Percentiles rank a stretch among this genome's conserved stretches.
Evolutionary conservation across 2,797 vertebrate genomes (phyloP).

Genomic region (Sebastes steindachneri): DNA sequence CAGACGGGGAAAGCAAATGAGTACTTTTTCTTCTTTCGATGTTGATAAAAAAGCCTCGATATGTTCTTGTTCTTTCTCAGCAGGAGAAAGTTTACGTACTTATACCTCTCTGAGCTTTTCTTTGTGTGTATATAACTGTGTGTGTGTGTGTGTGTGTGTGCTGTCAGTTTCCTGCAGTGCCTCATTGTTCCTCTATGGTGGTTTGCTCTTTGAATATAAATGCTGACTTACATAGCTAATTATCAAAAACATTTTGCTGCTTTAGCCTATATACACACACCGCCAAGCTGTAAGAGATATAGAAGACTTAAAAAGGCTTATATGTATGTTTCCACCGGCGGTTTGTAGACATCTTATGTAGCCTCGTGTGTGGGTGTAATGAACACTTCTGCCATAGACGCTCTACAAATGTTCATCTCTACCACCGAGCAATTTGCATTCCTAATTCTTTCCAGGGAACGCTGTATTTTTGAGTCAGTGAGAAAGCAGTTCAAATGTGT

Average conservation of each 20-base stretch:
- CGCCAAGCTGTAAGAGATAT: neutral
- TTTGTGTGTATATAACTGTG: neutral
- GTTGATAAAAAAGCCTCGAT: slow-evolving; percentile 27
- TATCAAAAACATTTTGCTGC: neutral
- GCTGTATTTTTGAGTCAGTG: slow-evolving; percentile 1
- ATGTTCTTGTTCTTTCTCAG: slow-evolving; percentile 44
- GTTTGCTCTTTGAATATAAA: slow-evolving; percentile 29
- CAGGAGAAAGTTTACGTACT: slow-evolving; percentile 16
- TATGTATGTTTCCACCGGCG: neutral
- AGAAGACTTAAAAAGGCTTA: neutral
- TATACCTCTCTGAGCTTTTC: slow-evolving; percentile 6
- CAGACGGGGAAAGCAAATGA: slow-evolving; percentile 47
- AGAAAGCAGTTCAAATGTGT: slow-evolving; percentile 40
- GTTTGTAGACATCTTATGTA: slow-evolving; percentile 7
- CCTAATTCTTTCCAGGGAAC: slow-evolving; percentile 27
- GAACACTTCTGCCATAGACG: slow-evolving; percentile 5
- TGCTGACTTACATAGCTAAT: slow-evolving; percentile 26
- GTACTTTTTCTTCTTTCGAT: slow-evolving; percentile 25
- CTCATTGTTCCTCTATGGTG: slow-evolving; percentile 16
- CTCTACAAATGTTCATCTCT: neutral
- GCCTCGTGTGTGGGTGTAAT: slow-evolving; percentile 19
- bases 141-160: neutral
- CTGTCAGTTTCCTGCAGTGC: slow-evolving; percentile 1
- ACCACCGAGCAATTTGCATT: slow-evolving; percentile 43
- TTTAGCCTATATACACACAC: neutral